Base-by-base conservation (phyloP, 2,888 invertebrate species). In the Tetragnatha montana region DNA sequence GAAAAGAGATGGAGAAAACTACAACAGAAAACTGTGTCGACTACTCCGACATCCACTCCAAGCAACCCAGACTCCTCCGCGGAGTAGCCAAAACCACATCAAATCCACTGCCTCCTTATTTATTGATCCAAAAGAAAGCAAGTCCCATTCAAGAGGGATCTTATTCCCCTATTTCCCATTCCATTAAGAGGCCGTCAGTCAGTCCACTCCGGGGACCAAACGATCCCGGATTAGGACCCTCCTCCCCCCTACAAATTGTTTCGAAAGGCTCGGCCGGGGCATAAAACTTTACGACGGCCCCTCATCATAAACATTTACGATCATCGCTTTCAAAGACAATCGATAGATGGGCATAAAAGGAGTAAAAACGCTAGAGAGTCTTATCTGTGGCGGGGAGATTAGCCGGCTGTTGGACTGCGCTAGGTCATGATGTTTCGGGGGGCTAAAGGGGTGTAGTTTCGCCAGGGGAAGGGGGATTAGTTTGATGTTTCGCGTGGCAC, bases 301-400 rank as follows among this genome's bases (percentile, higher is more conserved):
- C 35, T 22, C 51, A 81, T 81, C 71, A 81, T 81, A 81, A 81
- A 81, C 71, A 51, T 81, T 81, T 81, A 73, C 73, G 81, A 81
- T 81, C 81, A 73, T 73, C 73, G 69, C 47, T 47, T 47, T 8
- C 47, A 47, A 49, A 75, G 75, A 75, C 47, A 75, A 75, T 47
- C 47, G 35, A 75, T 73, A 19, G 73, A n/a, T 60, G 60, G 60
- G 60, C 12, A 60, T 60, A 60, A 60, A 60, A 60, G 35, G 35
- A 35, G 35, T 35, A 35, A 35, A 35, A 35, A 35, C 35, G 35
- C 35, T 35, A 4, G 2, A 35, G 35, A 35, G 35, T 35, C 35
- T 35, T 69, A 17, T n/a, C 69, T 69, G 17, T 69, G 19, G 19
- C 17, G 8, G 69, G 8, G 6, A 69, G 17, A 69, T 69, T 35